phyloP scores from a whole-genome alignment of 2,888 invertebrate genomes.

The Sthenelais limicola region DNA sequence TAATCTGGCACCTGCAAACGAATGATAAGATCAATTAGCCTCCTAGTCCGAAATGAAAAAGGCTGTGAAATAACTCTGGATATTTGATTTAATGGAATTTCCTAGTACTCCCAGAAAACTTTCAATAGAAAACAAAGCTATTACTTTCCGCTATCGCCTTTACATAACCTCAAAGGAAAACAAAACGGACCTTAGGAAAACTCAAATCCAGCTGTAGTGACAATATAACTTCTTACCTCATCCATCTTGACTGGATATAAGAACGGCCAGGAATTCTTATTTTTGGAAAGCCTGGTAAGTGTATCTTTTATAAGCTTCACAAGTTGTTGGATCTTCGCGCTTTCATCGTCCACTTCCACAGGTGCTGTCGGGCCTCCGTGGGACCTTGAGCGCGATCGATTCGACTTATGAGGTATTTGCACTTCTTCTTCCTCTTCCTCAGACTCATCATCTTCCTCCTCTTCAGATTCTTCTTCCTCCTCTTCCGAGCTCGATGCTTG shows the following conservation, averaged over 20 bases:
- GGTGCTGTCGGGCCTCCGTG: too few species aligned
- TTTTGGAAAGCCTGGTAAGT: conserved; percentile 88
- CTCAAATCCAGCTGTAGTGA: too few species aligned
- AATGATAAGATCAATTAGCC: neutral
- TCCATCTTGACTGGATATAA: conserved; percentile 87
- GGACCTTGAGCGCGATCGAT: neutral
- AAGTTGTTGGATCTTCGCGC: neutral
- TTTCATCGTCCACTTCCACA: conserved; percentile 33
- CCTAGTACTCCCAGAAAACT: too few species aligned
- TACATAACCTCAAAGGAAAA: too few species aligned
- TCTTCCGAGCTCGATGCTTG: too few species aligned
- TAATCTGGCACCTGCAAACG: conserved; percentile 87
- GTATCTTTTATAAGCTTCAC: conserved; percentile 67
- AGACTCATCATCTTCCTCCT: conserved; percentile 34
- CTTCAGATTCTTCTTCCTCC: conserved; percentile 41
- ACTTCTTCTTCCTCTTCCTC: conserved; percentile 2
- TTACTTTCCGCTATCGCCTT: too few species aligned
- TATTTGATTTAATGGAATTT: too few species aligned
- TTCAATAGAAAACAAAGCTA: too few species aligned
- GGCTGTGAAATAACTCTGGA: neutral
- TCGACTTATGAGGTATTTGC: neutral
- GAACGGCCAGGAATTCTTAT: conserved; percentile 97
- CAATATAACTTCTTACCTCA: conserved; percentile 31
- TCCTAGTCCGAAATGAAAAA: neutral
- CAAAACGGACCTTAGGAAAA: too few species aligned